Conservation (phyloP, 2,888 invertebrate species). For the Lymantria dispar region DNA sequence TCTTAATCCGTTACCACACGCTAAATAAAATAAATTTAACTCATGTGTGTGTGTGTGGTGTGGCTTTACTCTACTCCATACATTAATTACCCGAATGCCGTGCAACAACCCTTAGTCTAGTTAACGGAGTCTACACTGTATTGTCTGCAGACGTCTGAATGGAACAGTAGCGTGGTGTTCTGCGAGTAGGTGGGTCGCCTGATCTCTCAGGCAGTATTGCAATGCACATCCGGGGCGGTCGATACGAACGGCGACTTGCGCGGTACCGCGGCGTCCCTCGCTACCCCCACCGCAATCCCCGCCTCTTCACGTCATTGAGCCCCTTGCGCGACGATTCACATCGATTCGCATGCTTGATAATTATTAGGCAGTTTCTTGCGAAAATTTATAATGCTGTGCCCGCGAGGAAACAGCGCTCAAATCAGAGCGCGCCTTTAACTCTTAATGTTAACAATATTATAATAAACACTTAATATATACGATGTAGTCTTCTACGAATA, state of each 20-base stretch:
- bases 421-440: too few relatives aligned
- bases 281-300: constrained; percentile 45
- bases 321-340: constrained; percentile 61
- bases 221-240: constrained; percentile 79
- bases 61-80: too few relatives aligned
- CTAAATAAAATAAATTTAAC: too few relatives aligned
- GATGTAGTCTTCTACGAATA: too few relatives aligned
- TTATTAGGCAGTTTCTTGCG: constrained; percentile 47
- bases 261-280: constrained; percentile 60
- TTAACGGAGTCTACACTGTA: background rate
- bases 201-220: constrained; percentile 69
- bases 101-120: constrained; percentile 13
- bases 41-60: too few relatives aligned
- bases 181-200: constrained; percentile 59
- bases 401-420: too few relatives aligned
- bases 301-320: constrained; percentile 50
- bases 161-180: constrained; percentile 45
- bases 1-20: too few relatives aligned
- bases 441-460: too few relatives aligned
- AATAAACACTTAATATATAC: too few relatives aligned
- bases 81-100: too few relatives aligned
- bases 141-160: constrained; percentile 32
- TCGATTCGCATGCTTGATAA: constrained; percentile 71
- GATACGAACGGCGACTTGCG: constrained; percentile 77
- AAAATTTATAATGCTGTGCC: constrained; percentile 29